Base-by-base conservation (phyloP, 2,797 vertebrate species). In the Furcifer pardalis region DNA sequence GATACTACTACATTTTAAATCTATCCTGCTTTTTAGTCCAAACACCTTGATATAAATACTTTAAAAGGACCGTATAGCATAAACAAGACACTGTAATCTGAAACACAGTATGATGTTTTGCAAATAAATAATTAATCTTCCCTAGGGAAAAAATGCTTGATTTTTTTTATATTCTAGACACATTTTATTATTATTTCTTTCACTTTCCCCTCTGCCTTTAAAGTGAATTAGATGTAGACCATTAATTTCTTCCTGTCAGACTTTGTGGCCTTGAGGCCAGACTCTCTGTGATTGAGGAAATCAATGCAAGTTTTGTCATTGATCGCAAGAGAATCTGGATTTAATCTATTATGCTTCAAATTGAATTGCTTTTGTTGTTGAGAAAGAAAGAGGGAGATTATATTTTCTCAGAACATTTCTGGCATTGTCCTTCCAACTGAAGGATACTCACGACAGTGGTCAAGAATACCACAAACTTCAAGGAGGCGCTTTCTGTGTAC, bases 241-340 rank as follows among this genome's bases (percentile, higher is more conserved):
- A 27, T 85, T 62, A 68, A 56, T 80, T 79, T 66, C 30, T 68
- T 46, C 66, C 46, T 52, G 9, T 80, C 71, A 68, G 60, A 75
- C 60, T 66, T 80, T 37, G 27, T 80, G 71, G 77, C 46, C 84
- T 75, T 81, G 37, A 80, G 84, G 46, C 59, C 77, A 85, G 71
- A 42, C 77, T 80, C 56, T 44, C 7, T 59, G 12, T 75, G 73
- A 83, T 10, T 83, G 73, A 83, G 46, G 46, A 76, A 77, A 77
- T 77, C 82, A 68, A 83, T 83, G 35, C 23, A 44, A 23, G 49
- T 56, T 75, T 76, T 83, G 62, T 59, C 37, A 77, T 32, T 83
- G 82, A 83, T 77, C 77, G 21, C 35, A 77, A 77, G 49, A 83
- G 35, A 77, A 44, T 46, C 63, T 59, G 62, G 63, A 68, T 68